Conservation (phyloP, 2,113 vertebrate genomes). For the Chitala chitala region DNA sequence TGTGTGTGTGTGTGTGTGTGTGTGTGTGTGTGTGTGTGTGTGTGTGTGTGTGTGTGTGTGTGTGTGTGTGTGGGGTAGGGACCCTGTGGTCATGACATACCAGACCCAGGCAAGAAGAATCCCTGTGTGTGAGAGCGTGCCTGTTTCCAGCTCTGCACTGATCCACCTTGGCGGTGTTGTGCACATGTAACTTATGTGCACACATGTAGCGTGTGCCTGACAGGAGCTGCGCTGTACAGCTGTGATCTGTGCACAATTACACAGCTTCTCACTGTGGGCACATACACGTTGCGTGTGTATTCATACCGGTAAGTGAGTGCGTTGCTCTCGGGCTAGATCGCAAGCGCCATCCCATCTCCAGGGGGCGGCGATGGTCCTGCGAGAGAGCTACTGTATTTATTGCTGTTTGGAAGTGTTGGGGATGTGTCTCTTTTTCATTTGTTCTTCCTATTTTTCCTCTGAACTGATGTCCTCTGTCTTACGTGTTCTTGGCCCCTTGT, state of each 20-base stretch:
- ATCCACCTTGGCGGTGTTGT: not conserved
- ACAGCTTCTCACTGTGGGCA: not conserved
- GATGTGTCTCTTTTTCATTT: not conserved
- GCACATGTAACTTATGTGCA: too few relatives aligned
- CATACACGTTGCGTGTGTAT: not conserved
- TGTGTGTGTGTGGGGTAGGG: too few relatives aligned
- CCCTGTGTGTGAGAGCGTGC: not conserved
- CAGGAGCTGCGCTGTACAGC: not conserved
- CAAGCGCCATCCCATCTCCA: not conserved
- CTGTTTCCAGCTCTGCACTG: not conserved
- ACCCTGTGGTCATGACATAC: too few relatives aligned
- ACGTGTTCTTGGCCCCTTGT: conserved; percentile 1
- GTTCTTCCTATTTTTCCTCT: not conserved
- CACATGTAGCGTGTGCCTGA: too few relatives aligned
- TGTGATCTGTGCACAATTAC: conserved; percentile 15
- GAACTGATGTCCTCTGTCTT: not conserved
- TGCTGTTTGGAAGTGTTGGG: conserved; percentile 10
- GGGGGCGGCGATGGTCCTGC: not conserved
- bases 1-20: too few relatives aligned
- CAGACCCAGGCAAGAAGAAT: not conserved
- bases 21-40: too few relatives aligned
- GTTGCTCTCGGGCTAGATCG: not conserved
- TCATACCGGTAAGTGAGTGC: not conserved
- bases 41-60: too few relatives aligned
- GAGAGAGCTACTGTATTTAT: not conserved